Evolutionary conservation across 2,888 invertebrate species (phyloP).

Genomic region (Buathra laborator): DNA sequence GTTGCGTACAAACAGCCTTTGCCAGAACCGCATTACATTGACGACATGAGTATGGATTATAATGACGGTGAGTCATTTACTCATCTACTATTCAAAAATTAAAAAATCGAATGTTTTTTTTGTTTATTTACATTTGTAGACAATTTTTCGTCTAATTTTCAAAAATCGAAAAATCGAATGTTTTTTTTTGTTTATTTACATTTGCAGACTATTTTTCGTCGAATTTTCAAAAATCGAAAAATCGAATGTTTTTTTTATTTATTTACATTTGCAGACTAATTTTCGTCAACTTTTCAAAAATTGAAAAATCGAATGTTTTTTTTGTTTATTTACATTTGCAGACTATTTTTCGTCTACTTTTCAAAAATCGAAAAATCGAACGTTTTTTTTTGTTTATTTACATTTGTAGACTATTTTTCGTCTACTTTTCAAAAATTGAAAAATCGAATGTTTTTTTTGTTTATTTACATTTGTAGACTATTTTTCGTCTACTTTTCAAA

Average conservation of each 20-base stretch:
- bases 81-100: not conserved
- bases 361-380: too few relatives aligned
- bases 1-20: slow-evolving; percentile 77
- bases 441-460: not conserved
- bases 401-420: slow-evolving; percentile 45
- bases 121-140: slow-evolving; percentile 55
- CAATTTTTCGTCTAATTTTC: too few relatives aligned
- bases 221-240: not conserved
- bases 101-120: not conserved
- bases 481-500: too few relatives aligned
- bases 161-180: too few relatives aligned
- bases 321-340: slow-evolving; percentile 44
- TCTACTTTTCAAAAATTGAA: not conserved
- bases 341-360: slow-evolving; percentile 9
- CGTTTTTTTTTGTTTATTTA: not conserved
- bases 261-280: slow-evolving; percentile 61
- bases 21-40: slow-evolving; percentile 75
- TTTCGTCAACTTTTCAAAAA: not conserved
- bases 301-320: not conserved
- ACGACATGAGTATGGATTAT: slow-evolving; percentile 79
- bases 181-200: slow-evolving; percentile 5
- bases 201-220: slow-evolving; percentile 49
- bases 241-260: not conserved
- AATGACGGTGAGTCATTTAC: slow-evolving; percentile 74
- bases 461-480: slow-evolving; percentile 55